Conservation (phyloP, 2,113 vertebrate genomes). For the Chlorodrepanis virens region DNA sequence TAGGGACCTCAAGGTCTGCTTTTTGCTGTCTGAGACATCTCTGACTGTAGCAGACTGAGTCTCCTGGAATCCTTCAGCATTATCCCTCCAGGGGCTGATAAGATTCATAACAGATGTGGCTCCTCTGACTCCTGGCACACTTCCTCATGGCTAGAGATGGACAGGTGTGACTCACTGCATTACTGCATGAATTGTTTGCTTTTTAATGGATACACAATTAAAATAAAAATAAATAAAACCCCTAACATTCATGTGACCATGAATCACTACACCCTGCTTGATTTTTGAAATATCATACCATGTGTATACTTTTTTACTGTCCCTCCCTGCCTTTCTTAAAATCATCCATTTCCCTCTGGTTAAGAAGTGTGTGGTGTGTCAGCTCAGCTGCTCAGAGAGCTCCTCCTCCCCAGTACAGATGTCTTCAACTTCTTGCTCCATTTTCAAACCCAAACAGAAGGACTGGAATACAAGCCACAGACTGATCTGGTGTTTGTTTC, state of each 20-base stretch:
- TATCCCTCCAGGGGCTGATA: neutral
- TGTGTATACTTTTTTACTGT: neutral
- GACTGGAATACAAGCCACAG: neutral
- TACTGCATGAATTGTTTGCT: neutral
- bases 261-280: neutral
- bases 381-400: neutral
- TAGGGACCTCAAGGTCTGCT: neutral
- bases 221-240: neutral
- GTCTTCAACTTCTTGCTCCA: neutral
- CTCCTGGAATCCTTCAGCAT: neutral
- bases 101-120: neutral
- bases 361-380: neutral
- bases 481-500: neutral
- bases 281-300: neutral
- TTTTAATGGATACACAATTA: neutral
- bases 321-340: neutral
- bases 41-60: neutral
- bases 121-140: neutral
- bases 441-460: neutral
- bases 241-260: neutral
- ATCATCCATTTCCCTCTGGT: neutral
- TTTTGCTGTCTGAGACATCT: neutral
- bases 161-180: neutral
- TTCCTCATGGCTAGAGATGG: neutral
- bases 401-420: neutral